These are phyloP conservation scores for Mallotus villosus DNA, from an alignment of 2,797 vertebrate genomes.

Conservation along the genomic window DNA sequence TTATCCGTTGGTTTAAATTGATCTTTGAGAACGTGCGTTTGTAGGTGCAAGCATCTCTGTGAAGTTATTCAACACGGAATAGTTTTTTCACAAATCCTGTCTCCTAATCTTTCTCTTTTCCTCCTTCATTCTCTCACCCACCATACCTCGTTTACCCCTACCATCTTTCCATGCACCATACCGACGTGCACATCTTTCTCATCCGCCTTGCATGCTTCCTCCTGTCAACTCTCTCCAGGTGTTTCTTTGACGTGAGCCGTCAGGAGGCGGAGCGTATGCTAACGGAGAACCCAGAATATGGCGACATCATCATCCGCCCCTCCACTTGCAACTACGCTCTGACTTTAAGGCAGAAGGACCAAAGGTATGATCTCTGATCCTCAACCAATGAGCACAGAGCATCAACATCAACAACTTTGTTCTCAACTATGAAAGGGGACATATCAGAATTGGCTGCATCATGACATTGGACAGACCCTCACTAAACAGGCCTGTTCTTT, in stretches of 20 bases:
- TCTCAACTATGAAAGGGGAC: background rate
- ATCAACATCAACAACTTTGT: background rate
- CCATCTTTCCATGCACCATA: too few species aligned
- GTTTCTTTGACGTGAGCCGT: conserved; percentile 71
- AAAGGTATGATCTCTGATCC: conserved; percentile 46
- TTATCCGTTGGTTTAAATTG: background rate
- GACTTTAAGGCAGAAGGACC: conserved; percentile 60
- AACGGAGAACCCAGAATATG: conserved; percentile 66
- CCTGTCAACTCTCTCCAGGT: conserved; percentile 42
- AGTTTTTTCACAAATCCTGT: background rate
- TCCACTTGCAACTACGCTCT: conserved; percentile 75
- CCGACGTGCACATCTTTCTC: background rate
- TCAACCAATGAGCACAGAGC: background rate
- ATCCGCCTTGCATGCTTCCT: background rate
- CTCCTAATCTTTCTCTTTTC: too few species aligned
- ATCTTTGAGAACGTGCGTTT: background rate
- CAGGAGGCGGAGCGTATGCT: conserved; percentile 77
- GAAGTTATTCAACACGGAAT: background rate
- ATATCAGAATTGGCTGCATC: background rate
- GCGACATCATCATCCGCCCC: conserved; percentile 81
- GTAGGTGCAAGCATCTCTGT: background rate
- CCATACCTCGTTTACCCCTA: too few species aligned
- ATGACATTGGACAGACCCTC: background rate
- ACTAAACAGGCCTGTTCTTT: background rate
- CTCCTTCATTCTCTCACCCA: too few species aligned